phyloP scores from a whole-genome alignment of 92 coral and sea anemone genomes.

The Palythoa heliodiscus region DNA sequence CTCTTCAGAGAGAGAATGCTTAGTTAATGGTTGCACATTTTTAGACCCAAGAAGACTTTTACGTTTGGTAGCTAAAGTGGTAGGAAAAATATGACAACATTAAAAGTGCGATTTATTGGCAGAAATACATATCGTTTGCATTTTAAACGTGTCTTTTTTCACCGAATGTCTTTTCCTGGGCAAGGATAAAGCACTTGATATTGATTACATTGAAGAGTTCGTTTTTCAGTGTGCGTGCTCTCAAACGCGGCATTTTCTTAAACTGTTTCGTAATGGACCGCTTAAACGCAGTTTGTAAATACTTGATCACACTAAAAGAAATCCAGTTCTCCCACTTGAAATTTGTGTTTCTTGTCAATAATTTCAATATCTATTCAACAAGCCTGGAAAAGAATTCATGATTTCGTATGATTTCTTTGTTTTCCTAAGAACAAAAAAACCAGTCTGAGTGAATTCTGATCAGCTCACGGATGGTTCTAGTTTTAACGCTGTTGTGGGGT shows the following conservation, averaged over 20 bases:
- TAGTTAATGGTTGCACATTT: no score
- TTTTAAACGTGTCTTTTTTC: no score
- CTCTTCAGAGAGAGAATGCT: no score
- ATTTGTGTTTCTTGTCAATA: background rate
- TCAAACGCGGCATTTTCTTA: background rate
- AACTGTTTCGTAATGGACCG: background rate
- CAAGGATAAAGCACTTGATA: background rate
- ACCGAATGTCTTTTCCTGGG: no score
- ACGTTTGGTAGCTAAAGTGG: no score
- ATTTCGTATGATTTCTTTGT: background rate
- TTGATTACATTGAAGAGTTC: no score
- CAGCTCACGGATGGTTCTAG: background rate
- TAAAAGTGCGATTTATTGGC: no score
- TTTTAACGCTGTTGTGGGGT: background rate
- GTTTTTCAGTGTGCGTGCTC: no score
- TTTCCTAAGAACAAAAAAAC: background rate
- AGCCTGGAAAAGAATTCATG: background rate
- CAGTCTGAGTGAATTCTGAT: background rate
- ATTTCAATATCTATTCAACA: background rate
- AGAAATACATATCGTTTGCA: no score
- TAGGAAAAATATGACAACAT: no score
- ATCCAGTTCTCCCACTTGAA: background rate
- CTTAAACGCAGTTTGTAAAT: background rate
- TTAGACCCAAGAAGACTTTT: no score
- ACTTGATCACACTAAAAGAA: background rate